These are phyloP conservation scores for Limnothrissa miodon DNA, from an alignment of 2,113 vertebrate genomes.

Conservation along the genomic window DNA sequence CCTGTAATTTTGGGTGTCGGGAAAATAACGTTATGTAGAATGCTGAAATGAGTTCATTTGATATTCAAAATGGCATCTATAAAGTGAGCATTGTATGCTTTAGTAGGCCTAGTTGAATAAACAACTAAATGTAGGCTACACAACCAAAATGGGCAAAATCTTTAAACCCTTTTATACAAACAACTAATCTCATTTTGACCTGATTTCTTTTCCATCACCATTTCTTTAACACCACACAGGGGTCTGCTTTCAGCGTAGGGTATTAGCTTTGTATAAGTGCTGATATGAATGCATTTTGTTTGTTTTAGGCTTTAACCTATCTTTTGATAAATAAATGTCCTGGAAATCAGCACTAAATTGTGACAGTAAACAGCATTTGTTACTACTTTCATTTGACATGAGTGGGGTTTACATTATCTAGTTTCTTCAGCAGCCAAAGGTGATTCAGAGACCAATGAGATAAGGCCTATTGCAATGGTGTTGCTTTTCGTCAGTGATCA, in stretches of 20 bases:
- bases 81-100: neutral
- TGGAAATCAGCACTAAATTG: too few species aligned
- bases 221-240: neutral
- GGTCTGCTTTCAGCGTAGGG: neutral
- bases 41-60: neutral
- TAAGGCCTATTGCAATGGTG: neutral
- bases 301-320: too few species aligned
- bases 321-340: too few species aligned
- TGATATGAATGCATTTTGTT: neutral
- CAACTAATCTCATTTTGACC: neutral
- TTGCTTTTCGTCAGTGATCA: neutral
- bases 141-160: neutral
- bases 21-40: neutral
- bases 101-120: neutral
- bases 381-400: too few species aligned
- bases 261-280: neutral
- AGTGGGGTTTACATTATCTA: too few species aligned
- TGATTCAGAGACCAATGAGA: neutral
- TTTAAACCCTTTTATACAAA: slow-evolving; percentile 7
- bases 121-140: neutral
- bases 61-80: neutral
- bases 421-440: neutral
- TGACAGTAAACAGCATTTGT: too few species aligned
- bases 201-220: neutral
- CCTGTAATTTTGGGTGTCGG: neutral